phyloP scores from a whole-genome alignment of 2,888 invertebrate species.

The Coremacera marginata region DNA sequence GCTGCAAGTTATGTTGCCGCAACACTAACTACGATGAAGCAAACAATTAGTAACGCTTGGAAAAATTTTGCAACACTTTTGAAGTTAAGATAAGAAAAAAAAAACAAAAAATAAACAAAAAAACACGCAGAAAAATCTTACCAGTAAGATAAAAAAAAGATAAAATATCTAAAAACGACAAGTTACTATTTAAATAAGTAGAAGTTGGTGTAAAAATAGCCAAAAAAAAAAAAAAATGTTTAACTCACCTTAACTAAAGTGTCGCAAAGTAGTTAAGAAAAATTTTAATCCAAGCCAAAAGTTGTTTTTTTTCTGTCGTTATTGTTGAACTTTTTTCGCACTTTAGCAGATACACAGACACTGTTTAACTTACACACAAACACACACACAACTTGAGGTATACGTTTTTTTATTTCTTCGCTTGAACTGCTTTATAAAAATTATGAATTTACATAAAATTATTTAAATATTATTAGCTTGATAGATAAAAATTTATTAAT shows the following conservation, averaged over 20 bases:
- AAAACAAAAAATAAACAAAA: background rate
- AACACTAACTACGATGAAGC: constrained; percentile 34
- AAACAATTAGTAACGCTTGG: constrained; percentile 62
- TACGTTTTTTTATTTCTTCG: background rate
- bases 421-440: background rate
- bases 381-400: background rate
- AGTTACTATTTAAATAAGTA: background rate
- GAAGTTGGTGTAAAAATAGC: background rate
- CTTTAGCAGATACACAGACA: constrained; percentile 1
- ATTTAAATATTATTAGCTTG: background rate
- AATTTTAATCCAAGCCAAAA: constrained; percentile 7
- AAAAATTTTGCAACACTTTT: constrained; percentile 54
- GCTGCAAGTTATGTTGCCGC: background rate
- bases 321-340: background rate
- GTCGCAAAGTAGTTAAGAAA: background rate
- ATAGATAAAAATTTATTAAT: background rate
- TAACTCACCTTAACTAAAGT: constrained; percentile 16
- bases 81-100: background rate
- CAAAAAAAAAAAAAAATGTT: background rate
- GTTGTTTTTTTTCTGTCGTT: background rate
- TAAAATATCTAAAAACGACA: too few species aligned
- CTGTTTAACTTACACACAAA: background rate
- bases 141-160: too few species aligned
- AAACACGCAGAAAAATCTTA: background rate
- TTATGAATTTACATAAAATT: background rate